Evolutionary conservation across 2,113 vertebrate species (phyloP), one percentile per base, ranked within the genome.

Genomic region (Sigmodon hispidus): DNA sequence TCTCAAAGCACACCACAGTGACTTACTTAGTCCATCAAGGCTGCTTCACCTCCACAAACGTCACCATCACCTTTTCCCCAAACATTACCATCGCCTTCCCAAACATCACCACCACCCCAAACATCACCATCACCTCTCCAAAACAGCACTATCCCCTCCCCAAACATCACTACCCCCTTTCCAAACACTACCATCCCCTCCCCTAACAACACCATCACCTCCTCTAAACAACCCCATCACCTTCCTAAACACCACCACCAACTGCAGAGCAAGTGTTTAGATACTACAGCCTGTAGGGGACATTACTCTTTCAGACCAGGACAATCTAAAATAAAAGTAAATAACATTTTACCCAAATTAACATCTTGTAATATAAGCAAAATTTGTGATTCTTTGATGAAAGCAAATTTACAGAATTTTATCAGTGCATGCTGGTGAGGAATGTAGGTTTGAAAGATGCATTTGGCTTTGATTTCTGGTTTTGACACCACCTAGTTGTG

Each of bases 341-440:
- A 89, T 73, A 93, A 69, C 29, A 45, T 43, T 96, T 94, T 97
- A 92, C 73, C n/a, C 19, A 50, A 69, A 91, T 43, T 16, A 94
- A 65, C 52, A 73, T 94, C 80, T 95, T 97, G 83, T 94, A 93
- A 84, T 19, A 15, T 7, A 36, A 81, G 91, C 80, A 92, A 94
- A 83, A 11, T n/a, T 59, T 77, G 55, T 87, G 52, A 10, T 84
- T 89, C 34, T 43, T 93, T 91, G 16, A 59, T 22, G 43, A 85
- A 48, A 90, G 5, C 22, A 85, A 15, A 76, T 75, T 72, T 86
- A 84, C n/a, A 89, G 72, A 93, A 77, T 88, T 96, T 92, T 90
- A 87, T 19, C 48, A 63, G 61, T 61, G 24, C 45, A 80, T 12
- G 65, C 15, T 40, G 55, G n/a, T 94, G 92, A 69, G 55, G 31